Evolutionary conservation across 2,888 invertebrate species (phyloP).

Genomic region (Macropis europaea): DNA sequence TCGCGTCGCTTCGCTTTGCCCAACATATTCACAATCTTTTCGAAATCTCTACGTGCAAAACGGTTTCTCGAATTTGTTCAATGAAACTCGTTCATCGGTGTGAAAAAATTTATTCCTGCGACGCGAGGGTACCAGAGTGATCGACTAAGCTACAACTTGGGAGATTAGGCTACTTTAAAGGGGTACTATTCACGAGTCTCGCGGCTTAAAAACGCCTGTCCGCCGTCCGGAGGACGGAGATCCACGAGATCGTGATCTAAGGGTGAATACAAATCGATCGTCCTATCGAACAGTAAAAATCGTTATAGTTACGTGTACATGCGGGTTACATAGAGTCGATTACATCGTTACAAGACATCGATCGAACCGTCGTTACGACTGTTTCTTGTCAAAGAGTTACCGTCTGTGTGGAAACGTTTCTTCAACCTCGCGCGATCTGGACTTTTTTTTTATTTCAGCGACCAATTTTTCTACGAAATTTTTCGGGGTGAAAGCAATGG

Average conservation of each 20-base stretch:
- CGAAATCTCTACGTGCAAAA: no score
- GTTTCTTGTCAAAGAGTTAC: slow-evolving; percentile 26
- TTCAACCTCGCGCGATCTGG: slow-evolving; percentile 50
- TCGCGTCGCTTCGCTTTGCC: neutral
- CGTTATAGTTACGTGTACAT: slow-evolving; percentile 15
- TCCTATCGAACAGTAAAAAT: slow-evolving; percentile 34
- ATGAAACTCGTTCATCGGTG: no score
- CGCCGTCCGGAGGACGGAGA: neutral
- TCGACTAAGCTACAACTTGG: slow-evolving; percentile 56
- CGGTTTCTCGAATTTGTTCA: no score
- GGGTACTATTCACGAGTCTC: slow-evolving; percentile 12
- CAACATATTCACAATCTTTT: neutral
- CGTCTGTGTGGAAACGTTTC: no score
- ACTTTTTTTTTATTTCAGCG: neutral
- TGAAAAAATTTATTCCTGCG: no score
- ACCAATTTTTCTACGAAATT: neutral
- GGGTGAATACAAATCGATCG: neutral
- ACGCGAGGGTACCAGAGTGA: slow-evolving; percentile 36
- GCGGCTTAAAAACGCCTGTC: neutral
- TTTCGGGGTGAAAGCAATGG: no score
- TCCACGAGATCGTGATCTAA: neutral
- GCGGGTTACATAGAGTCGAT: slow-evolving; percentile 2
- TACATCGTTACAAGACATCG: slow-evolving; percentile 23
- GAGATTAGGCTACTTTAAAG: no score
- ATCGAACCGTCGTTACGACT: slow-evolving; percentile 45